Percentiles rank a stretch among this genome's conserved stretches.
Conservation (phyloP, 2,888 invertebrate species). For the Lapara coniferarum region DNA sequence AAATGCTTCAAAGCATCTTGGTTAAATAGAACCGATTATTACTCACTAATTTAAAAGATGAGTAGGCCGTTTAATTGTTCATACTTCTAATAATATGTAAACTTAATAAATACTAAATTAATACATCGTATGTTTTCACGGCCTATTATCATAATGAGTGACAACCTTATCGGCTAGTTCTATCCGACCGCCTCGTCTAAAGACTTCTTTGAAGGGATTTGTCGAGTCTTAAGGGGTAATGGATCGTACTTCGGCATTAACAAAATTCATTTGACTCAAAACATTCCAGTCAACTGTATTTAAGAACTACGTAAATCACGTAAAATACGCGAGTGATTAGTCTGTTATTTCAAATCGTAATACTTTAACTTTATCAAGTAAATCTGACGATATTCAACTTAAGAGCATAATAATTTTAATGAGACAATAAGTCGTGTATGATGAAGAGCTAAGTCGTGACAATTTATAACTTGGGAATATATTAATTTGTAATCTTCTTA, state of each 20-base stretch:
- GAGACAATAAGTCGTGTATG: slow-evolving; percentile 27
- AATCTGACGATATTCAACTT: slow-evolving; percentile 17
- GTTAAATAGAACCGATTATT: too few relatives aligned
- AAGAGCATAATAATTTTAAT: slow-evolving; percentile 8
- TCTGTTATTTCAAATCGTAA: slow-evolving; percentile 16
- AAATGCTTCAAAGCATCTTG: too few relatives aligned
- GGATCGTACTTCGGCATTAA: background rate
- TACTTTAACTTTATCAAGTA: slow-evolving; percentile 15
- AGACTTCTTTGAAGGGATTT: slow-evolving; percentile 19
- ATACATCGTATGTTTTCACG: background rate
- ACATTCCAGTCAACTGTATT: slow-evolving; percentile 3
- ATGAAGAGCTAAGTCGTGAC: background rate
- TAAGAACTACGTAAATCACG: slow-evolving; percentile 20
- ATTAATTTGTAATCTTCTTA: background rate
- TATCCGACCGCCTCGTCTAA: slow-evolving; percentile 17
- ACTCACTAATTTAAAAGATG: too few relatives aligned
- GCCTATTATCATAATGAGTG: too few relatives aligned
- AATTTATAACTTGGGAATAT: slow-evolving; percentile 10
- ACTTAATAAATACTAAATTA: too few relatives aligned
- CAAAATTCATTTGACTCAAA: background rate
- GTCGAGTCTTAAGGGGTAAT: background rate
- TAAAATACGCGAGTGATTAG: slow-evolving; percentile 16
- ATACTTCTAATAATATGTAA: too few relatives aligned
- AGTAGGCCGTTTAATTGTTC: too few relatives aligned
- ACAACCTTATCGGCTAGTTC: slow-evolving; percentile 14